phyloP scores from a whole-genome alignment of 2,113 vertebrate genomes.

The Cryptotis parvus region DNA sequence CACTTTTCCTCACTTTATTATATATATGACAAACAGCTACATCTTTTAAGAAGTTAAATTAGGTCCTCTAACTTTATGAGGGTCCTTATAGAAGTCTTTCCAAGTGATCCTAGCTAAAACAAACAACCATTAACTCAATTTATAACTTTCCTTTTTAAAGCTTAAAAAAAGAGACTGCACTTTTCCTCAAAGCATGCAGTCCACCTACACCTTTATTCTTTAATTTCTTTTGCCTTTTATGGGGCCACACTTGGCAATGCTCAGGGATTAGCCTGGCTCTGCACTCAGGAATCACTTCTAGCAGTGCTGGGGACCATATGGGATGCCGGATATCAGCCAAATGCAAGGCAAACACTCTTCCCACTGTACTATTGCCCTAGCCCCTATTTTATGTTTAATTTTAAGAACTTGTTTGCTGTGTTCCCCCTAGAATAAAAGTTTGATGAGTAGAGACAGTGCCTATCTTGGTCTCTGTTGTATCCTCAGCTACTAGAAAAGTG shows the following conservation, averaged over 20 bases:
- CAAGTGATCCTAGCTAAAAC: not conserved
- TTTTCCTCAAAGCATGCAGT: not conserved
- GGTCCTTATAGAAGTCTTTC: not conserved
- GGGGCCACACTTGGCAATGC: too few relatives aligned
- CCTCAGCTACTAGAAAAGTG: not conserved
- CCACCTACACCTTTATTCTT: slow-evolving; percentile 46
- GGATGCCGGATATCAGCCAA: too few relatives aligned
- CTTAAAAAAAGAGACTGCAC: not conserved
- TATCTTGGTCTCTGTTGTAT: slow-evolving; percentile 22
- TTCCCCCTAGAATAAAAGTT: slow-evolving; percentile 42
- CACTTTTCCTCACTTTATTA: slow-evolving; percentile 8
- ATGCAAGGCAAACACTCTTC: too few relatives aligned
- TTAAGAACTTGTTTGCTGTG: slow-evolving; percentile 37
- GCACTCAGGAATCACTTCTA: too few relatives aligned
- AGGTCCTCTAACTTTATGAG: slow-evolving; percentile 41
- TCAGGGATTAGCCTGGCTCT: too few relatives aligned
- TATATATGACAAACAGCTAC: not conserved
- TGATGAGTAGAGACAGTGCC: slow-evolving; percentile 11
- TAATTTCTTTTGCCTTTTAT: too few relatives aligned
- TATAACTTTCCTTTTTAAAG: not conserved
- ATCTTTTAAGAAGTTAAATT: slow-evolving; percentile 36
- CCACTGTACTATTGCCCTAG: too few relatives aligned
- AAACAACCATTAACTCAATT: not conserved
- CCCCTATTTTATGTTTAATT: not conserved
- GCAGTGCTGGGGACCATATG: too few relatives aligned